Evolutionary conservation across 2,888 invertebrate genomes (phyloP), one percentile per base, ranked within the genome.

Genomic region (Drosophila demipolita): DNA sequence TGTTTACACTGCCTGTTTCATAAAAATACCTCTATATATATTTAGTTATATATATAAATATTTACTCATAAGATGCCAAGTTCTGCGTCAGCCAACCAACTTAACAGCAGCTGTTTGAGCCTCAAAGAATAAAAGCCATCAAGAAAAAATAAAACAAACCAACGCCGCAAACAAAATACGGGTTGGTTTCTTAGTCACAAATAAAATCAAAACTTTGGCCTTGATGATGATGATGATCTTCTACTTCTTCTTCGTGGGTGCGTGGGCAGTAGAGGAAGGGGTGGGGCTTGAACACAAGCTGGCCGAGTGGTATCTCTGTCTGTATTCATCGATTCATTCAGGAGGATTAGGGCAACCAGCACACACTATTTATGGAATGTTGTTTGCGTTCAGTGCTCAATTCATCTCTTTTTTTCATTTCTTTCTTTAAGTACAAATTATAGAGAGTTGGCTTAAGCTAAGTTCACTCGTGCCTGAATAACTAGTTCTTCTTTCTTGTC

Each of bases 1-100:
- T 78, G 73, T 72, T 74, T 78, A 73, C 80, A 67, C 77, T 78
- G 75, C 67, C 70, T 69, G 66, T 68, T 73, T 89, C 90, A 87
- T 89, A 87, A 87, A 87, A 87, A 87, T 87, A 87, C 85, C 80
- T 90, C 74, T 67, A 75, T 77, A 72, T 89, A 67, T 72, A 74
- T 74, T 68, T 68, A 70, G 45, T 45, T 15, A 45, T 45, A 23
- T 70, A 67, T 66, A 66, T 81, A 71, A 80, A 80, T 75, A 78
- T 83, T 77, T 86, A 81, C 66, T 89, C 89, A 91, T 87, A 90
- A 90, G 84, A 84, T 87, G 89, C 73, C 82, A 83, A 78, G 73
- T 75, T 75, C 80, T 85, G 79, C 82, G 85, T 70, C 84, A 79
- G 85, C 72, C 79, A 79, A 74, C 70, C 78, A 82, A 71, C 68